Conservation (phyloP, 2,113 vertebrate genomes). For the Vanacampus margaritifer region DNA sequence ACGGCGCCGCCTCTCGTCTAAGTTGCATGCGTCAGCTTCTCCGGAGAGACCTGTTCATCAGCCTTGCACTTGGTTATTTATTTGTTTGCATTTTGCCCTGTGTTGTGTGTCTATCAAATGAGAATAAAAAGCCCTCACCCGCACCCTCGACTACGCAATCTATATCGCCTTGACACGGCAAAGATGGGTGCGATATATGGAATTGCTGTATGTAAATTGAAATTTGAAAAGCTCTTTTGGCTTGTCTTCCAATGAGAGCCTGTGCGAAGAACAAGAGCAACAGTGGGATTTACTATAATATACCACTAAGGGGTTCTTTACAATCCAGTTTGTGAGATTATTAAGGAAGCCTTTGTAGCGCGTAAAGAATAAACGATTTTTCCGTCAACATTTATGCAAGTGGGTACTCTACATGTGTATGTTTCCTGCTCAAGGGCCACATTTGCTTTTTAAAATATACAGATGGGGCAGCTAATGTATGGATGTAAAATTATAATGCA, state of each 20-base stretch:
- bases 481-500: too few species aligned
- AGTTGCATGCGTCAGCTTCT: slow-evolving; percentile 28
- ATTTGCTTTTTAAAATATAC: neutral
- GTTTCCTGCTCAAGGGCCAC: neutral
- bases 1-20: slow-evolving; percentile 49
- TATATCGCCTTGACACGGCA: slow-evolving; percentile 12
- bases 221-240: slow-evolving; percentile 45
- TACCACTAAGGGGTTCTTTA: slow-evolving; percentile 35
- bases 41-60: slow-evolving; percentile 45
- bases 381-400: neutral
- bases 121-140: slow-evolving; percentile 48
- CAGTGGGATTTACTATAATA: slow-evolving; percentile 46
- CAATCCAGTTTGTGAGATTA: slow-evolving; percentile 51
- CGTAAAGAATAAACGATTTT: neutral
- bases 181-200: slow-evolving; percentile 6
- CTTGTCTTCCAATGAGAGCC: slow-evolving; percentile 38
- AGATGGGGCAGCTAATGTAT: neutral
- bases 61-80: slow-evolving; percentile 53
- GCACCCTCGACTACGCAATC: slow-evolving; percentile 7
- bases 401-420: neutral
- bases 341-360: slow-evolving; percentile 41
- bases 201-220: slow-evolving; percentile 65
- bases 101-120: slow-evolving; percentile 33
- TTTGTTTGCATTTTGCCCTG: slow-evolving; percentile 43
- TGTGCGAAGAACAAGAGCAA: slow-evolving; percentile 37